Evolutionary conservation across 2,113 vertebrate genomes (phyloP).

Genomic region (Elaphurus davidianus): DNA sequence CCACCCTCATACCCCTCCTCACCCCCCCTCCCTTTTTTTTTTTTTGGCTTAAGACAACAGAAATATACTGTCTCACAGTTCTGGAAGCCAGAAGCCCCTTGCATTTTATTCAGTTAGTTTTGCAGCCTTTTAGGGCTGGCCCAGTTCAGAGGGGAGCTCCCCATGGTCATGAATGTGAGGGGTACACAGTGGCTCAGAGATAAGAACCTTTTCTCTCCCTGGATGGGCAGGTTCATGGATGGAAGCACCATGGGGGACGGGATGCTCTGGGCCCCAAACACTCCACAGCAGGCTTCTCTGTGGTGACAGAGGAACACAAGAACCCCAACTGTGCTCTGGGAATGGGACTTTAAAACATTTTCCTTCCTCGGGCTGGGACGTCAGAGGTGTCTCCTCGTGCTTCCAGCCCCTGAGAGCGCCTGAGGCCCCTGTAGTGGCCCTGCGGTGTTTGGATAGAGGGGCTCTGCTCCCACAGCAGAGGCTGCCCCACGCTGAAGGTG

Average conservation of each 20-base stretch:
- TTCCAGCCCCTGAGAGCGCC: not conserved
- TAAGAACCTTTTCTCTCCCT: not conserved
- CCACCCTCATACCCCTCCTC: not conserved
- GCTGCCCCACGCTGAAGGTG: not conserved
- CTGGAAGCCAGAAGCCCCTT: not conserved
- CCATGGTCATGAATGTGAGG: not conserved
- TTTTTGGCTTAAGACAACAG: not conserved
- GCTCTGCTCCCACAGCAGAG: not conserved
- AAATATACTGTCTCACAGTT: not conserved
- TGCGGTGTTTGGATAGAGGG: not conserved
- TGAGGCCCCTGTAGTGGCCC: not conserved
- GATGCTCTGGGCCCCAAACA: not conserved
- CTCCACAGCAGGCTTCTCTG: not conserved
- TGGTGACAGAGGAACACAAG: not conserved
- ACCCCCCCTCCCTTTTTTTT: too few relatives aligned
- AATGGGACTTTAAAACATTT: not conserved
- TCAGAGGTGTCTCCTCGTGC: not conserved
- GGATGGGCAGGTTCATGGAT: not conserved
- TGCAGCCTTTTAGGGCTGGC: not conserved
- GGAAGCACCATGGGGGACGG: not conserved
- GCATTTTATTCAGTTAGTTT: not conserved
- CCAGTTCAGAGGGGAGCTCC: not conserved
- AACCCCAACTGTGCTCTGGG: too few relatives aligned
- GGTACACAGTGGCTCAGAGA: not conserved
- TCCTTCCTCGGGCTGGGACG: not conserved